These are phyloP conservation scores for Elephantulus edwardii DNA, from an alignment of 2,113 vertebrate species.

Conservation along the genomic window DNA sequence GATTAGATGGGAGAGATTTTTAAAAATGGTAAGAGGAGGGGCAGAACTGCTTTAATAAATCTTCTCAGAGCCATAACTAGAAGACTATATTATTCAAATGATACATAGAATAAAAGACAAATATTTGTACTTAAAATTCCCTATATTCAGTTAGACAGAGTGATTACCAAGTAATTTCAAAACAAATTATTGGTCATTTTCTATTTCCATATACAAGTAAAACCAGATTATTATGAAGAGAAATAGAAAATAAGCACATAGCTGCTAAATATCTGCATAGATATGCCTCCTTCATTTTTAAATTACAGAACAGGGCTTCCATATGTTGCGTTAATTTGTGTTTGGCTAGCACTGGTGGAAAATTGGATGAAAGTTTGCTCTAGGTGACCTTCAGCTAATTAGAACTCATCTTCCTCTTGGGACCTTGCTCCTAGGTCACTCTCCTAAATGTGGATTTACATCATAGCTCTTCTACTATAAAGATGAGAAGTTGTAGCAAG, in stretches of 20 bases:
- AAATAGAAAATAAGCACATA: background rate
- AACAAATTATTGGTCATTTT: background rate
- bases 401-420: background rate
- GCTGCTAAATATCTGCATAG: background rate
- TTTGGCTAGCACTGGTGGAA: background rate
- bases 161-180: background rate
- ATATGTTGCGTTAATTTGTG: background rate
- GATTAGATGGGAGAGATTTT: background rate
- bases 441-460: background rate
- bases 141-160: background rate
- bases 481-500: background rate
- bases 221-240: background rate
- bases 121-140: background rate
- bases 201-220: background rate
- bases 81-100: conserved; percentile 5
- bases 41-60: conserved; percentile 15
- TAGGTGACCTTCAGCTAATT: background rate
- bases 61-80: background rate
- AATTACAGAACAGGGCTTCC: background rate
- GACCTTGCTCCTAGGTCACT: background rate
- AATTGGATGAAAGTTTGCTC: background rate
- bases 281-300: background rate
- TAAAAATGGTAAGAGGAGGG: background rate
- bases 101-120: background rate
- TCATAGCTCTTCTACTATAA: background rate